phyloP scores from a whole-genome alignment of 2,797 vertebrate genomes.

The Microctenopoma lineatum region DNA sequence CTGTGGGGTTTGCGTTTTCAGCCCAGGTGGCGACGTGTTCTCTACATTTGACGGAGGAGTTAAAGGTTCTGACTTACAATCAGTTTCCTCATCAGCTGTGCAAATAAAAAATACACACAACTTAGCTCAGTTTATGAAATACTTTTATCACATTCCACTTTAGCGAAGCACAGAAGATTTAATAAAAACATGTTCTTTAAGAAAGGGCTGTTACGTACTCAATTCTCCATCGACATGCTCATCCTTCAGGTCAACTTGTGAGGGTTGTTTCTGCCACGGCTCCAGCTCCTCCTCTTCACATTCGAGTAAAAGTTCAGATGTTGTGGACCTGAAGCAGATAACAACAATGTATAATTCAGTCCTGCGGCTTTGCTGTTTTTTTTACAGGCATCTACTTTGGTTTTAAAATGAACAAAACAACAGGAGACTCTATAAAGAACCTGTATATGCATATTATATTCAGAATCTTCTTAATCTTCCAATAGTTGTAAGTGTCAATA shows the following conservation, averaged over 20 bases:
- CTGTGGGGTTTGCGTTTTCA: slow-evolving; percentile 1
- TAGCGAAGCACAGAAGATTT: neutral
- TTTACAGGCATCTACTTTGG: no score
- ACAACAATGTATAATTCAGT: neutral
- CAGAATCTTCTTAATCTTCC: no score
- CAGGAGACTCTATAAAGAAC: no score
- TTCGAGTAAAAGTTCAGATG: slow-evolving; percentile 29
- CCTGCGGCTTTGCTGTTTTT: no score
- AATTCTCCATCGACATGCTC: slow-evolving; percentile 3
- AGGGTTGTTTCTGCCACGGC: slow-evolving; percentile 19
- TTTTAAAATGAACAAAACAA: no score
- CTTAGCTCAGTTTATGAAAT: no score
- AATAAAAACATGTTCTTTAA: neutral
- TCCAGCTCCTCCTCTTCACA: slow-evolving; percentile 46
- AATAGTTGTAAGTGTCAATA: no score
- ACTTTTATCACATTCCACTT: neutral
- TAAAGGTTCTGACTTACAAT: slow-evolving; percentile 18
- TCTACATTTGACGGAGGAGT: slow-evolving; percentile 1
- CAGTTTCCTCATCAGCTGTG: slow-evolving; percentile 23
- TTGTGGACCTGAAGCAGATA: slow-evolving; percentile 18
- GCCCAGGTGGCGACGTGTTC: neutral
- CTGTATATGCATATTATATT: no score
- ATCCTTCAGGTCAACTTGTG: slow-evolving; percentile 4
- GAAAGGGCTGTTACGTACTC: slow-evolving; percentile 9
- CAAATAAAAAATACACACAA: neutral